Evolutionary conservation across 2,888 invertebrate genomes (phyloP).

Genomic region (Cenopis cana): DNA sequence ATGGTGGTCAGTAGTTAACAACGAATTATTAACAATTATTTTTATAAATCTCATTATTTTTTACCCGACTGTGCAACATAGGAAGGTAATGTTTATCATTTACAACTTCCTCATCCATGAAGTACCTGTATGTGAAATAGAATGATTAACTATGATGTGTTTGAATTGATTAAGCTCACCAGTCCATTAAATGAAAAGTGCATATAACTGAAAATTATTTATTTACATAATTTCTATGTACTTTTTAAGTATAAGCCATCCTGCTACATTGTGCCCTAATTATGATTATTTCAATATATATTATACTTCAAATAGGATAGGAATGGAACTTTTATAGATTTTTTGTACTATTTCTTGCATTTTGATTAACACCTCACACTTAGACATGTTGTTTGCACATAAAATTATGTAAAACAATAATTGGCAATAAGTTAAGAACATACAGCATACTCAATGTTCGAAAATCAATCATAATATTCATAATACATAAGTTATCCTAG

Average conservation of each 20-base stretch:
- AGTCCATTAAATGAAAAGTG: constrained; percentile 23
- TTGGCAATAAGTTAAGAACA: constrained; percentile 47
- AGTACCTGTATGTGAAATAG: neutral
- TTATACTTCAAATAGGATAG: constrained; percentile 66
- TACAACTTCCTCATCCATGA: neutral
- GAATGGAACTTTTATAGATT: constrained; percentile 59
- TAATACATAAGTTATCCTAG: constrained; percentile 42
- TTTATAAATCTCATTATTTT: neutral
- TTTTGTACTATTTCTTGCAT: constrained; percentile 69
- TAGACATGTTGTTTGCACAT: constrained; percentile 36
- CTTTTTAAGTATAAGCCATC: constrained; percentile 20
- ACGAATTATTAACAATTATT: neutral
- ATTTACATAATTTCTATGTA: constrained; percentile 51
- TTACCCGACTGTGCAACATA: neutral
- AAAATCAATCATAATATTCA: constrained; percentile 31
- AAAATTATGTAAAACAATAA: constrained; percentile 43
- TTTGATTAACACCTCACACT: constrained; percentile 18
- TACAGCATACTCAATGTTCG: constrained; percentile 52
- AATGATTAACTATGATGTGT: neutral
- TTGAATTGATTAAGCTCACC: neutral
- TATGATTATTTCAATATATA: constrained; percentile 49
- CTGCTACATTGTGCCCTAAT: constrained; percentile 52
- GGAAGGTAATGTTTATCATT: too few relatives aligned
- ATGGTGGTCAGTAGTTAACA: neutral
- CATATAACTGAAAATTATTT: constrained; percentile 47